Conservation (phyloP, 1,140 invertebrate genomes). For the Pantala flavescens region DNA sequence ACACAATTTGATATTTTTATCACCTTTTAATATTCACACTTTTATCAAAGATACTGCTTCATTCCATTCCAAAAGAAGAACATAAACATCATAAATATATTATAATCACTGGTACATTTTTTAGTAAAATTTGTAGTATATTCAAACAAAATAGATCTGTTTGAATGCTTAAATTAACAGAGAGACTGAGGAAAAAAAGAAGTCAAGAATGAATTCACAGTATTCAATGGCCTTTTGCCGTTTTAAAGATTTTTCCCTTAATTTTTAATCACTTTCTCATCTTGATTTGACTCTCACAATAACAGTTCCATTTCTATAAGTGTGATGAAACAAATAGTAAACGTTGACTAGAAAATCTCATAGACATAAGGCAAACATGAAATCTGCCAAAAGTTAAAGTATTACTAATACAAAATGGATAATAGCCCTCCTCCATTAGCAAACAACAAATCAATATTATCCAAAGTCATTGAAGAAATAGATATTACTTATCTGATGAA, state of each 20-base stretch:
- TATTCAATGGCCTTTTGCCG: not conserved
- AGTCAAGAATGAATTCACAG: not conserved
- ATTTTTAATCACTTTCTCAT: not conserved
- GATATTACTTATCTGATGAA: no score
- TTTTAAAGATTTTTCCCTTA: not conserved
- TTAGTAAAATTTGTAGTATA: not conserved
- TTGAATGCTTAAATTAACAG: not conserved
- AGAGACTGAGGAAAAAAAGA: not conserved
- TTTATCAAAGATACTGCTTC: not conserved
- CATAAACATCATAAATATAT: not conserved
- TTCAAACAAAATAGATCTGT: not conserved
- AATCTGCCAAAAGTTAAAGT: no score
- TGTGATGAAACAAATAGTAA: not conserved
- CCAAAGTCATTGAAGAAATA: no score
- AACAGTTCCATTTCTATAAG: not conserved
- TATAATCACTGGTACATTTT: not conserved
- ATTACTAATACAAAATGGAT: no score
- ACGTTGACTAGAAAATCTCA: not conserved
- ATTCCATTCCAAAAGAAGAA: not conserved
- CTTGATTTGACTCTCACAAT: not conserved
- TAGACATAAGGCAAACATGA: no score
- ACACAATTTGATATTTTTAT: constrained; percentile 11
- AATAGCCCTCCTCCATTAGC: no score
- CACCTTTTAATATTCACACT: not conserved
- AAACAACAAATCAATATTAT: no score